Conservation (phyloP, 2,888 invertebrate genomes). For the Poecilobothrus nobilitatus region DNA sequence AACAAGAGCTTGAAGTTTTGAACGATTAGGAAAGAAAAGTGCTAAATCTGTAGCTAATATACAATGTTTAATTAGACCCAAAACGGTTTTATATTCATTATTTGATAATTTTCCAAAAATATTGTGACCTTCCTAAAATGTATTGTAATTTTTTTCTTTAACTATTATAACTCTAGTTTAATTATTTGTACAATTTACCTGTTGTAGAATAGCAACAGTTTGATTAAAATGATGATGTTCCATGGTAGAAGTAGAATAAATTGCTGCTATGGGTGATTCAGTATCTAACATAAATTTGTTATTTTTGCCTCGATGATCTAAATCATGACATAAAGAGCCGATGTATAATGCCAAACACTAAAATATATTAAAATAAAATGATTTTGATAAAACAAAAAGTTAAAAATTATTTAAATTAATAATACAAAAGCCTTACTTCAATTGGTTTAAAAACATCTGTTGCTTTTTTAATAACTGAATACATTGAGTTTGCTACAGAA, state of each 20-base stretch:
- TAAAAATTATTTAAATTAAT: background rate
- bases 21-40: slow-evolving; percentile 68
- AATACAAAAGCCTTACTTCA: slow-evolving; percentile 46
- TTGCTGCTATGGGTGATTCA: slow-evolving; percentile 70
- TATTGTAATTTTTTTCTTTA: background rate
- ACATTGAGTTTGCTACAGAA: slow-evolving; percentile 78
- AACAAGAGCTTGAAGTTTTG: slow-evolving; percentile 50
- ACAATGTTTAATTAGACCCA: slow-evolving; percentile 68
- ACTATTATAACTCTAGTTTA: background rate
- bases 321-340: slow-evolving; percentile 73
- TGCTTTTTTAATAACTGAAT: slow-evolving; percentile 58
- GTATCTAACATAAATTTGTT: slow-evolving; percentile 80
- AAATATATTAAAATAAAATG: background rate
- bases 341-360: slow-evolving; percentile 66
- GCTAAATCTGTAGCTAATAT: slow-evolving; percentile 80
- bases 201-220: slow-evolving; percentile 74
- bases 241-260: slow-evolving; percentile 78
- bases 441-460: slow-evolving; percentile 49
- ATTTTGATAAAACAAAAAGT: background rate
- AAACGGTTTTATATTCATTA: slow-evolving; percentile 66
- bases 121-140: slow-evolving; percentile 69
- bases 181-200: slow-evolving; percentile 42
- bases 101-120: slow-evolving; percentile 66
- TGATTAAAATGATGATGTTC: slow-evolving; percentile 87
- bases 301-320: slow-evolving; percentile 79